A percentile compares a stretch with the other conserved stretches of the same genome.
These are phyloP conservation scores for Lethenteron reissneri DNA, from an alignment of 2,113 vertebrate genomes.

Conservation along the genomic window DNA sequence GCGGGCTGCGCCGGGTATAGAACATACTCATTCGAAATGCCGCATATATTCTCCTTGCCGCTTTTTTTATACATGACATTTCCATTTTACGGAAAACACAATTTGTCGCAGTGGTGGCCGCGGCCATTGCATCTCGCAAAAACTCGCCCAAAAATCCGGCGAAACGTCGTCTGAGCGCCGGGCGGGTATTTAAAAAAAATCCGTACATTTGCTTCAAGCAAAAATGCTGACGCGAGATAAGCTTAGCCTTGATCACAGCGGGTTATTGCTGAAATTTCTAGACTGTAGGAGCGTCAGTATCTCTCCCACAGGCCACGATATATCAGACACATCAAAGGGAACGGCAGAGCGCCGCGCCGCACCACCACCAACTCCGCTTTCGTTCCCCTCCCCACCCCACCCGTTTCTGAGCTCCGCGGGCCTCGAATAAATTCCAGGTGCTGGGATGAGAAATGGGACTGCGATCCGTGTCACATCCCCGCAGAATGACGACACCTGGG, in stretches of 20 bases:
- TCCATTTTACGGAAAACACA: too few relatives aligned
- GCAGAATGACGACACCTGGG: constrained; percentile 5
- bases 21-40: too few relatives aligned
- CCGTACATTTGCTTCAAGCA: too few relatives aligned
- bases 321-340: constrained; percentile 3
- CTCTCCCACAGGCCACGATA: neutral
- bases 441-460: constrained; percentile 5
- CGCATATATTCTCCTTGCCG: too few relatives aligned
- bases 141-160: too few relatives aligned
- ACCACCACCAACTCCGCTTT: neutral
- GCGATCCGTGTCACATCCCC: constrained; percentile 3
- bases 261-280: neutral
- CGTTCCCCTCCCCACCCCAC: neutral
- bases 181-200: too few relatives aligned
- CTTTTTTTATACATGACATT: too few relatives aligned
- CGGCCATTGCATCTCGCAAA: too few relatives aligned
- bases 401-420: neutral
- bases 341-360: neutral
- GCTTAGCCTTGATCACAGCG: constrained; percentile 2
- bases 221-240: too few relatives aligned
- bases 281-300: neutral
- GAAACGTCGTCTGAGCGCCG: too few relatives aligned
- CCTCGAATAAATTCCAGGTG: constrained; percentile 6
- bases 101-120: too few relatives aligned
- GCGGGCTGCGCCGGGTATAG: too few relatives aligned